phyloP scores from a whole-genome alignment of 2,888 invertebrate species.

The Ypsolopha scabrella region DNA sequence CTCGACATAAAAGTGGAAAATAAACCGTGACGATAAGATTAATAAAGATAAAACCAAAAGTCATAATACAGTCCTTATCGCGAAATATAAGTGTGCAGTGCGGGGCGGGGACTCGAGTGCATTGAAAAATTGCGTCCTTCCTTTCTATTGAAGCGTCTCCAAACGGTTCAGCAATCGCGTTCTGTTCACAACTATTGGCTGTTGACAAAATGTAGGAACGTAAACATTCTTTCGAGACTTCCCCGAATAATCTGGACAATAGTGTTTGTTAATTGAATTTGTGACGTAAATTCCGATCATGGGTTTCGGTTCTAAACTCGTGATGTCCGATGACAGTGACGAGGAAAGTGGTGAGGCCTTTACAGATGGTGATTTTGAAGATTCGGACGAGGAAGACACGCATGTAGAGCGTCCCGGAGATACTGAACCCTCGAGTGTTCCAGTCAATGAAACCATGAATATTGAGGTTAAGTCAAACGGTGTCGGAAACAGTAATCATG shows the following conservation, averaged over 20 bases:
- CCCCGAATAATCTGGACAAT: slow-evolving; percentile 27
- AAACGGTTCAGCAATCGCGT: slow-evolving; percentile 11
- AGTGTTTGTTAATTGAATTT: slow-evolving; percentile 11
- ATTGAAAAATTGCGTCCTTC: slow-evolving; percentile 40
- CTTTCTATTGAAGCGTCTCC: slow-evolving; percentile 32
- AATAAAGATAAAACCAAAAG: slow-evolving; percentile 25
- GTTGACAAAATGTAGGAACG: slow-evolving; percentile 38
- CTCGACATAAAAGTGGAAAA: slow-evolving; percentile 36
- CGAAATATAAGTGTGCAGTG: slow-evolving; percentile 27
- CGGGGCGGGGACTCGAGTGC: slow-evolving; percentile 19
- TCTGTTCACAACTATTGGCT: slow-evolving; percentile 19
- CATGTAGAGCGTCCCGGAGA: slow-evolving; percentile 26
- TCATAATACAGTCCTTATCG: slow-evolving; percentile 26
- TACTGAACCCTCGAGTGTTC: slow-evolving; percentile 21
- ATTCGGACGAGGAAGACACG: slow-evolving; percentile 50
- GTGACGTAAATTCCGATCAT: slow-evolving; percentile 21
- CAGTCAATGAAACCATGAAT: slow-evolving; percentile 50
- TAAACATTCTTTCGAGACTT: slow-evolving; percentile 27
- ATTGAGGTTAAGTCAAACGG: slow-evolving; percentile 24
- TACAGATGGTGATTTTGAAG: slow-evolving; percentile 58
- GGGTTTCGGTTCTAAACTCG: slow-evolving; percentile 41
- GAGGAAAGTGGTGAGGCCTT: slow-evolving; percentile 57
- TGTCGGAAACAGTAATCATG: not conserved
- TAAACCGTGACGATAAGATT: slow-evolving; percentile 43
- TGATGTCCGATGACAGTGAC: slow-evolving; percentile 50